Percentiles rank a stretch among this genome's conserved stretches.
phyloP scores from a whole-genome alignment of 2,888 invertebrate species.

The Girardia tigrina region DNA sequence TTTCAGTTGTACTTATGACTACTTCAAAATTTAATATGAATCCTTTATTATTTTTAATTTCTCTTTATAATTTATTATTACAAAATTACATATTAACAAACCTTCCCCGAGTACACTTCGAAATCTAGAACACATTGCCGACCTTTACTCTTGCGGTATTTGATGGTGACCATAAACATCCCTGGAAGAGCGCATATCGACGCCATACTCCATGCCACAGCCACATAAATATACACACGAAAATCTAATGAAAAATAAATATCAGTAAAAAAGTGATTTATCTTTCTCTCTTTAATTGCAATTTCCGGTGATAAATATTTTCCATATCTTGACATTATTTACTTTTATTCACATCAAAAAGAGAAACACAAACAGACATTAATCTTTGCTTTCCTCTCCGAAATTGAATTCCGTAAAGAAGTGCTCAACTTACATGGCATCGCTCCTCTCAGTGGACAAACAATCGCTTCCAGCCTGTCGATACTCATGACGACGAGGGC shows the following conservation, averaged over 20 bases:
- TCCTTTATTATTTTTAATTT: too few relatives aligned
- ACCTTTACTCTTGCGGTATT: neutral
- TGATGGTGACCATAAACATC: neutral
- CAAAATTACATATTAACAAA: neutral
- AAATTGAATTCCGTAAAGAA: neutral
- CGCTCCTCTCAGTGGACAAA: constrained; percentile 19
- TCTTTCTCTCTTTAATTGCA: neutral
- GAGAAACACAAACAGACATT: neutral
- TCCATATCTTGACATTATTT: neutral
- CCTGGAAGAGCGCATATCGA: neutral
- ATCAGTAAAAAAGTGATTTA: neutral
- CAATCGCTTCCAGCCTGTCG: neutral
- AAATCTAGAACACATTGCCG: neutral
- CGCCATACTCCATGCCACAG: neutral
- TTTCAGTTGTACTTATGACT: too few relatives aligned
- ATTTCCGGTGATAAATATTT: neutral
- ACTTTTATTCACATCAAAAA: neutral
- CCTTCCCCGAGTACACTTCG: neutral
- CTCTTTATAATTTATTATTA: neutral
- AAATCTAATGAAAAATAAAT: constrained; percentile 1
- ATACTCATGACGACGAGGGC: neutral
- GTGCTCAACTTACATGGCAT: neutral
- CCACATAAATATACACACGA: neutral
- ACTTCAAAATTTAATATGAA: too few relatives aligned
- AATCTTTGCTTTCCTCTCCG: neutral